Evolutionary conservation across 2,113 vertebrate species (phyloP), one percentile per base, ranked within the genome.

Genomic region (Lagenorhynchus albirostris): DNA sequence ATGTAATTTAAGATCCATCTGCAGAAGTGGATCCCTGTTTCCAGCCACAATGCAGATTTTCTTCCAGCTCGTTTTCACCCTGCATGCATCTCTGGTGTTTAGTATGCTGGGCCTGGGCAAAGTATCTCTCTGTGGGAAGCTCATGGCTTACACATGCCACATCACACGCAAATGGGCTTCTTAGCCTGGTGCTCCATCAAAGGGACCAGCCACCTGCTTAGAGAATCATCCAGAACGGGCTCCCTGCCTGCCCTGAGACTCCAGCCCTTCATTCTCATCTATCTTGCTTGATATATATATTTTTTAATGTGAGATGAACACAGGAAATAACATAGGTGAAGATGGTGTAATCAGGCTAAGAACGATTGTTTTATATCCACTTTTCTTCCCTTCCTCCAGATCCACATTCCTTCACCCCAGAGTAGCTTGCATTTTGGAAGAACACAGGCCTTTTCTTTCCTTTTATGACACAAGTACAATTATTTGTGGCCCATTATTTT

Each of bases 191-290:
- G 96, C 89, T 91, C 95, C 97, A 98, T 94, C 97, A 98, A 84
- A 88, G 94, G 92, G 93, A 92, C 87, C 95, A 97, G 92, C 44
- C 86, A 95, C 55, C 77, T 92, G 97, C 86, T 94, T 90, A 88
- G 97, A 94, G 98, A 90, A 81, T n/a, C 62, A 95, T 88, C 95
- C 96, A 98, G 96, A 96, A 96, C 94, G 95, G 86, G 92, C 6
- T 17, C 71, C 82, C 89, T 63, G 60, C 21, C 55, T 58, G 8
- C 63, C 47, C 33, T 13, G 21, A 70, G 71, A 93, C 93, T 94
- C 92, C 92, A 97, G 97, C 96, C 91, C 97, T 98, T 98, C 73
- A 70, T 83, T 92, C 95, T 97, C 97, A 97, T 96, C 96, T 96
- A 79, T 92, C 92, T 96, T 2, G 26, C 94, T 97, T 95, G 95